Percentiles rank a stretch among this genome's conserved stretches.
These are phyloP conservation scores for Cremastinae sp. DNA, from an alignment of 2,888 invertebrate genomes.

Conservation along the genomic window DNA sequence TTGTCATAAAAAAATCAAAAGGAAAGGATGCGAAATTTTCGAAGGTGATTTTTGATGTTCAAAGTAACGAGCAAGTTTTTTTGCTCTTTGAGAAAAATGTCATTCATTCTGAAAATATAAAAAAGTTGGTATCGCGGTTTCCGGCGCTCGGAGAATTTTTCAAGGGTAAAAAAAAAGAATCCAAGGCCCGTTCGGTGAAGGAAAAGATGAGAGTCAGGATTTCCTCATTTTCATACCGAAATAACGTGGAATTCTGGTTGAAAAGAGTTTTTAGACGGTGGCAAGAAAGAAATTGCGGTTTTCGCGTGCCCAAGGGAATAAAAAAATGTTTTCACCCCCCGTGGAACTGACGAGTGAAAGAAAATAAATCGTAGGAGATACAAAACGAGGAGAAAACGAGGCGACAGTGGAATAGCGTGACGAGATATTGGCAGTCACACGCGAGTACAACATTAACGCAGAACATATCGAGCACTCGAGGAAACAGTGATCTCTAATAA, in stretches of 20 bases:
- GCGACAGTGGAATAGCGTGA: conserved; percentile 27
- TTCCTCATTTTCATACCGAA: conserved; percentile 38
- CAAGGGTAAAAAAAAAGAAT: neutral
- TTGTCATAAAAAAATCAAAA: no score
- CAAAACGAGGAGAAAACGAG: conserved; percentile 1
- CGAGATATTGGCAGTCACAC: conserved; percentile 46
- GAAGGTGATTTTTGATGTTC: no score
- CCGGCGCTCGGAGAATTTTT: conserved; percentile 3
- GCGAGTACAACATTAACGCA: conserved; percentile 44
- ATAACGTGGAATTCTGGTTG: conserved; percentile 38
- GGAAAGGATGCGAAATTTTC: no score
- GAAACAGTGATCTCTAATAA: conserved; percentile 36
- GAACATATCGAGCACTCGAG: neutral
- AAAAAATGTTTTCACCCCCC: neutral
- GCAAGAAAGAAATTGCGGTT: conserved; percentile 5
- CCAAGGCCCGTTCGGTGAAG: neutral
- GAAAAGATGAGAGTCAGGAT: conserved; percentile 6
- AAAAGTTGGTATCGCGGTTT: neutral
- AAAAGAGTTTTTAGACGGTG: conserved; percentile 24
- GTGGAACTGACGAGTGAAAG: neutral
- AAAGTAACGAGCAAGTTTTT: neutral
- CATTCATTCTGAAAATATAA: no score
- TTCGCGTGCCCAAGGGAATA: neutral
- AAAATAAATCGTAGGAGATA: conserved; percentile 17
- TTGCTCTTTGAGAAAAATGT: no score